A percentile compares a stretch with the other conserved stretches of the same genome.
Conservation (phyloP, 2,113 vertebrate genomes). For the Perca schrenkii region DNA sequence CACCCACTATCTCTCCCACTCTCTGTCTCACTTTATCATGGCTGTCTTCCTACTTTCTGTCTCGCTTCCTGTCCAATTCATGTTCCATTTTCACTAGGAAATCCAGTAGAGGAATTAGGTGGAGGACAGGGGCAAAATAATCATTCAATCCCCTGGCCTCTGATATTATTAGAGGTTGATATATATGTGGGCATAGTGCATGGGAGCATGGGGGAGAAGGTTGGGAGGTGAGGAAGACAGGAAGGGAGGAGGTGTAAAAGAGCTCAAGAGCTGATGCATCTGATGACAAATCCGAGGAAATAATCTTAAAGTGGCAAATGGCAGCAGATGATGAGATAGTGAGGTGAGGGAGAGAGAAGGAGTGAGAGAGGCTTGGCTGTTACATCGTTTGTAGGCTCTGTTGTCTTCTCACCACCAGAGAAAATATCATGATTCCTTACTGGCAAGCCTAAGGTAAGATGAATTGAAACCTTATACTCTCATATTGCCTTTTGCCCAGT, state of each 20-base stretch:
- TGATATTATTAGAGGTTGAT: slow-evolving; percentile 69
- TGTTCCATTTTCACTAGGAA: slow-evolving; percentile 58
- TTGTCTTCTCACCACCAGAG: slow-evolving; percentile 33
- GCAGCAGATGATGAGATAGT: slow-evolving; percentile 51
- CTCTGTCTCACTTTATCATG: slow-evolving; percentile 1
- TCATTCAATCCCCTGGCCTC: slow-evolving; percentile 46
- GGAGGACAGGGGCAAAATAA: slow-evolving; percentile 62
- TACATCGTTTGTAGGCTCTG: slow-evolving; percentile 49
- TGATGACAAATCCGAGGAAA: slow-evolving; percentile 51
- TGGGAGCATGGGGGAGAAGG: background rate
- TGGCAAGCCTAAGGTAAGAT: slow-evolving; percentile 20
- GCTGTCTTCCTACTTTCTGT: slow-evolving; percentile 29
- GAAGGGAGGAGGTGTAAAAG: slow-evolving; percentile 18
- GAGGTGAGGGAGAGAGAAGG: slow-evolving; percentile 2
- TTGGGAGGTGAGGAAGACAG: slow-evolving; percentile 7
- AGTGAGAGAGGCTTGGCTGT: slow-evolving; percentile 8
- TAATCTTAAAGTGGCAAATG: slow-evolving; percentile 60
- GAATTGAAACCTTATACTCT: slow-evolving; percentile 40
- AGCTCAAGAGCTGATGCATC: slow-evolving; percentile 31
- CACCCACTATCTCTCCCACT: slow-evolving; percentile 19
- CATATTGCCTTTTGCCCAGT: slow-evolving; percentile 29
- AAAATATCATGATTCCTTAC: slow-evolving; percentile 49
- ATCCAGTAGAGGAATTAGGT: slow-evolving; percentile 59
- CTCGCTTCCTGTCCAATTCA: slow-evolving; percentile 39
- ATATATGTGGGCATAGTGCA: slow-evolving; percentile 35